A percentile compares a stretch with the other conserved stretches of the same genome.
phyloP scores from a whole-genome alignment of 2,888 invertebrate genomes.

The Drosophila borborema region DNA sequence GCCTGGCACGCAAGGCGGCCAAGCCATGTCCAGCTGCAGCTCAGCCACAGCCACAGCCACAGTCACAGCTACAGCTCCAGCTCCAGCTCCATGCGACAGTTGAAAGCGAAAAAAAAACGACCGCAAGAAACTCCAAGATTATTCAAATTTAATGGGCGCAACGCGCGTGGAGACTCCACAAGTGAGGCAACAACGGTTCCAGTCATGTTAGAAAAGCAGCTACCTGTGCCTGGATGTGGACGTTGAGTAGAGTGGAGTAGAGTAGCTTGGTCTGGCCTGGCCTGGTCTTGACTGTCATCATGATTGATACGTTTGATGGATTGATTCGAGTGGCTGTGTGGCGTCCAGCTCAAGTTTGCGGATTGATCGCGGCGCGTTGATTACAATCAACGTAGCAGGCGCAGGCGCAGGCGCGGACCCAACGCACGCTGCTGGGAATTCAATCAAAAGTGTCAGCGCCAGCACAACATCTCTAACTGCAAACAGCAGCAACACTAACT shows the following conservation, averaged over 20 bases:
- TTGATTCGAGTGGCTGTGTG: constrained; percentile 77
- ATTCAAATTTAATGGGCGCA: constrained; percentile 80
- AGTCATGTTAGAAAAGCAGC: constrained; percentile 50
- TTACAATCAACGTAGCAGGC: constrained; percentile 63
- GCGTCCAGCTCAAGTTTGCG: constrained; percentile 66
- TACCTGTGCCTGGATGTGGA: constrained; percentile 40
- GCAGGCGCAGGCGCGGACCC: constrained; percentile 35
- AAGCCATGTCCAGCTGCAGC: constrained; percentile 36
- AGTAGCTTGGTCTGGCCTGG: constrained; percentile 5
- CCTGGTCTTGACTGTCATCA: constrained; percentile 77
- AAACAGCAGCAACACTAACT: constrained; percentile 56
- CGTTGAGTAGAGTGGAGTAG: constrained; percentile 1
- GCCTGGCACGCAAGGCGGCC: constrained; percentile 49
- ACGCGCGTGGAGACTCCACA: constrained; percentile 67
- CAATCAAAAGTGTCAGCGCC: constrained; percentile 83
- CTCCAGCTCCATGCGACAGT: constrained; percentile 58
- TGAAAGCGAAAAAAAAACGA: constrained; percentile 43
- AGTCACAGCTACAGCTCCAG: not conserved
- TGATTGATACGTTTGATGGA: constrained; percentile 84
- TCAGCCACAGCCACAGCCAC: constrained; percentile 29
- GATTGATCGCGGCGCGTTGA: constrained; percentile 76
- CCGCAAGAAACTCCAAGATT: constrained; percentile 63
- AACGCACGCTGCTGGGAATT: constrained; percentile 79
- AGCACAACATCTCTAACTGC: constrained; percentile 70
- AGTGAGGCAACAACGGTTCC: constrained; percentile 55